A percentile compares a stretch with the other conserved stretches of the same genome.
These are phyloP conservation scores for Theretra japonica DNA, from an alignment of 2,888 invertebrate species.

Conservation along the genomic window DNA sequence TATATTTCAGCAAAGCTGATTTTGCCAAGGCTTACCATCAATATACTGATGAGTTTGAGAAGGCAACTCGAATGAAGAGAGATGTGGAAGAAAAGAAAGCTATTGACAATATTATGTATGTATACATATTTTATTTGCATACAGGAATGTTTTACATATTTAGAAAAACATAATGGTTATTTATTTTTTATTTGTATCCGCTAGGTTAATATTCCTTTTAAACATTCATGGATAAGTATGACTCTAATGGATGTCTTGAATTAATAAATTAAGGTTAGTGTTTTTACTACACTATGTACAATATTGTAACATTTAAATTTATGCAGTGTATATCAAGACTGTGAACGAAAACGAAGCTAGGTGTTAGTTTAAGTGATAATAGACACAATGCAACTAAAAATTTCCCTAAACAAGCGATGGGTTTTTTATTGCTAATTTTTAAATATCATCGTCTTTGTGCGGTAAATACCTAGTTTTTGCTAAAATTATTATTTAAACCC, in stretches of 20 bases:
- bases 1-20: constrained; percentile 54
- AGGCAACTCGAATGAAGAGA: constrained; percentile 64
- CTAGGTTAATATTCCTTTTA: background rate
- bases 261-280: constrained; percentile 1
- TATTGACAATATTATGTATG: constrained; percentile 71
- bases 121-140: constrained; percentile 31
- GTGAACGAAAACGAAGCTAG: too few species aligned
- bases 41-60: constrained; percentile 69
- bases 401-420: too few species aligned
- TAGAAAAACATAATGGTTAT: background rate
- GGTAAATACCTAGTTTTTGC: too few species aligned
- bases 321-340: too few species aligned
- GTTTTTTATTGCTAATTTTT: too few species aligned
- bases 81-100: constrained; percentile 72
- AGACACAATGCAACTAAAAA: too few species aligned
- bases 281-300: background rate
- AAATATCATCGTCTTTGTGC: too few species aligned
- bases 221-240: background rate
- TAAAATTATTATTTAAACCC: too few species aligned
- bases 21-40: constrained; percentile 67
- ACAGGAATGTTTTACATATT: too few species aligned
- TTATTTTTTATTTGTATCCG: constrained; percentile 1
- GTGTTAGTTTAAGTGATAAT: too few species aligned
- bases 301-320: background rate
- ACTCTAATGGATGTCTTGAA: background rate